phyloP scores from a whole-genome alignment of 2,113 vertebrate species.

The Halcyon senegalensis region DNA sequence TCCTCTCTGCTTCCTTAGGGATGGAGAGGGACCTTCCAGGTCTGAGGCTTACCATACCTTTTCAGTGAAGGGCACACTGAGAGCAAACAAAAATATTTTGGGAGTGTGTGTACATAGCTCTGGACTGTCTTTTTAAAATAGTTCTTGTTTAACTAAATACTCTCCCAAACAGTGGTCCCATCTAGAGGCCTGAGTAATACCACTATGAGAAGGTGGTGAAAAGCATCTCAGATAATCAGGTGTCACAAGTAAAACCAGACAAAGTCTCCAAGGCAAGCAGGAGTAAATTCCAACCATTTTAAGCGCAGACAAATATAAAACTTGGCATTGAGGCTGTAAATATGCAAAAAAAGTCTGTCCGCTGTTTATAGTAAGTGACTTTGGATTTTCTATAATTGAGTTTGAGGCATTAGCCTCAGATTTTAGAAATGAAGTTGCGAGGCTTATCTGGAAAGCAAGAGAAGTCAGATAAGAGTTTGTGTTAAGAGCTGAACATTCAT shows the following conservation, averaged over 20 bases:
- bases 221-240: constrained; percentile 56
- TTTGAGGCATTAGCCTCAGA: not conserved
- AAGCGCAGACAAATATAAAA: not conserved
- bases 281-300: constrained; percentile 48
- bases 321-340: not conserved
- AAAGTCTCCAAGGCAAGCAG: not conserved
- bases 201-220: constrained; percentile 30
- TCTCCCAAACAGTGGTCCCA: not conserved
- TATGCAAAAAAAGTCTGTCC: not conserved
- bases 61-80: not conserved
- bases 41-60: not conserved
- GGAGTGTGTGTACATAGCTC: not conserved
- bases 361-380: not conserved
- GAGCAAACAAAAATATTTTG: not conserved
- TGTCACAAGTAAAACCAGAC: constrained; percentile 46
- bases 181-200: not conserved
- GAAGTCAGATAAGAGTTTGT: not conserved
- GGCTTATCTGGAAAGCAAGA: not conserved
- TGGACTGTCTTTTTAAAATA: not conserved
- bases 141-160: constrained; percentile 19
- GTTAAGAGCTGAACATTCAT: not conserved
- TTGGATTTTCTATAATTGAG: not conserved
- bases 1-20: not conserved
- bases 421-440: not conserved
- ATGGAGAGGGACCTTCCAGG: not conserved